Conservation (phyloP, 2,888 invertebrate species). For the Bembecia ichneumoniformis region DNA sequence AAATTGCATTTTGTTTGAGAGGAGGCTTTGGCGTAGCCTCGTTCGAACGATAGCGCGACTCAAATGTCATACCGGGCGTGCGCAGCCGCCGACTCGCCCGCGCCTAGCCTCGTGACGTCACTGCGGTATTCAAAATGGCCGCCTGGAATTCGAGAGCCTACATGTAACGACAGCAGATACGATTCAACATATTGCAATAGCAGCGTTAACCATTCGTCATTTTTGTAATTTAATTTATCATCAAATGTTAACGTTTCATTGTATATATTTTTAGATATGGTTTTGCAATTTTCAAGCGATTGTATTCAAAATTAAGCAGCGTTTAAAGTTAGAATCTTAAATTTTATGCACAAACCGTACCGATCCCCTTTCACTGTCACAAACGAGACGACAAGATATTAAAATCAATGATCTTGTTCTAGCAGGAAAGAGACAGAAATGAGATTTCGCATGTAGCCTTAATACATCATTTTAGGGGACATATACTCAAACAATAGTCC, state of each 20-base stretch:
- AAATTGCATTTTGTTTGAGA: slow-evolving; percentile 54
- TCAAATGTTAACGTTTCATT: background rate
- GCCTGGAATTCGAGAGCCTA: slow-evolving; percentile 67
- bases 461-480: slow-evolving; percentile 6
- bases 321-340: background rate
- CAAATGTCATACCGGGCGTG: slow-evolving; percentile 46
- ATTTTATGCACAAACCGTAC: slow-evolving; percentile 19
- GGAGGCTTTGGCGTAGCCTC: slow-evolving; percentile 63
- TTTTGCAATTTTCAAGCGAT: background rate
- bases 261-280: background rate
- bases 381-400: slow-evolving; percentile 17
- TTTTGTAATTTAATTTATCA: background rate
- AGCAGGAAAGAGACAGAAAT: slow-evolving; percentile 15
- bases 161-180: slow-evolving; percentile 24
- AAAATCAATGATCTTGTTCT: slow-evolving; percentile 18
- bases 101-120: slow-evolving; percentile 67
- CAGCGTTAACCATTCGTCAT: background rate
- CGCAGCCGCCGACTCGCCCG: slow-evolving; percentile 54
- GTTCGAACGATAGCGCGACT: slow-evolving; percentile 53
- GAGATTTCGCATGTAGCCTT: slow-evolving; percentile 10
- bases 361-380: slow-evolving; percentile 34
- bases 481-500: background rate
- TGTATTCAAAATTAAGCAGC: background rate
- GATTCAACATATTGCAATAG: background rate
- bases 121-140: slow-evolving; percentile 69